Conservation (phyloP, 2,888 invertebrate species). For the Lissonota sp. region DNA sequence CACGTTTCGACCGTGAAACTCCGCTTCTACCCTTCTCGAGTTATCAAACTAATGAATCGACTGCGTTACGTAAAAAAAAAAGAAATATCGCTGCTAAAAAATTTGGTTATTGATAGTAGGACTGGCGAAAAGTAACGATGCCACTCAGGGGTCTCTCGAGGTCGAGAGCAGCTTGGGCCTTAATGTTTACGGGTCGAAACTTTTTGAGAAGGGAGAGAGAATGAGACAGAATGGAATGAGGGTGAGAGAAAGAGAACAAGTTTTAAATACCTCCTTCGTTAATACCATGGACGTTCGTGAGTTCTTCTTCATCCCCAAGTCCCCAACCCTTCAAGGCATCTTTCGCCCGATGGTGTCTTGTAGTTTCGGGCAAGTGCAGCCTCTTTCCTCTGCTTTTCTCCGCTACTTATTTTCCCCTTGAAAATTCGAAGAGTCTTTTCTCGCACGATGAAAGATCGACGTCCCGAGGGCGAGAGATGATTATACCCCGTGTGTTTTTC, state of each 20-base stretch:
- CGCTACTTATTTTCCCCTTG: slow-evolving; percentile 43
- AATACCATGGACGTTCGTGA: slow-evolving; percentile 75
- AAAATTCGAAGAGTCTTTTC: slow-evolving; percentile 47
- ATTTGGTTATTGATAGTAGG: slow-evolving; percentile 63
- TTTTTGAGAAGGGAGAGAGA: slow-evolving; percentile 62
- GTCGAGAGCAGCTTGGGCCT: slow-evolving; percentile 64
- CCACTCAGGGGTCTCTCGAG: slow-evolving; percentile 71
- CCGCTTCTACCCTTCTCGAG: neutral
- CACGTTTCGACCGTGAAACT: slow-evolving; percentile 61
- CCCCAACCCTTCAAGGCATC: slow-evolving; percentile 34
- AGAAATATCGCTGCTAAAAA: no score
- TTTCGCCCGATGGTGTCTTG: slow-evolving; percentile 11
- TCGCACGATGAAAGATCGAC: slow-evolving; percentile 60
- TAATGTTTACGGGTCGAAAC: slow-evolving; percentile 78
- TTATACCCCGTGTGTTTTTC: slow-evolving; percentile 2
- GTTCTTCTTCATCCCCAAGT: slow-evolving; percentile 69
- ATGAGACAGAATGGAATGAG: neutral
- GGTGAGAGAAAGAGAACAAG: slow-evolving; percentile 59
- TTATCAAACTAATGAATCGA: slow-evolving; percentile 40
- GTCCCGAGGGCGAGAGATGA: slow-evolving; percentile 24
- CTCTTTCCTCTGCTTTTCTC: slow-evolving; percentile 22
- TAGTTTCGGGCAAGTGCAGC: slow-evolving; percentile 18
- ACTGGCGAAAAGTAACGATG: slow-evolving; percentile 70
- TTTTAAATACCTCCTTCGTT: slow-evolving; percentile 75
- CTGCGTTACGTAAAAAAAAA: slow-evolving; percentile 13